Base-by-base conservation (phyloP, 2,113 vertebrate genomes). In the Labeo rohita region DNA sequence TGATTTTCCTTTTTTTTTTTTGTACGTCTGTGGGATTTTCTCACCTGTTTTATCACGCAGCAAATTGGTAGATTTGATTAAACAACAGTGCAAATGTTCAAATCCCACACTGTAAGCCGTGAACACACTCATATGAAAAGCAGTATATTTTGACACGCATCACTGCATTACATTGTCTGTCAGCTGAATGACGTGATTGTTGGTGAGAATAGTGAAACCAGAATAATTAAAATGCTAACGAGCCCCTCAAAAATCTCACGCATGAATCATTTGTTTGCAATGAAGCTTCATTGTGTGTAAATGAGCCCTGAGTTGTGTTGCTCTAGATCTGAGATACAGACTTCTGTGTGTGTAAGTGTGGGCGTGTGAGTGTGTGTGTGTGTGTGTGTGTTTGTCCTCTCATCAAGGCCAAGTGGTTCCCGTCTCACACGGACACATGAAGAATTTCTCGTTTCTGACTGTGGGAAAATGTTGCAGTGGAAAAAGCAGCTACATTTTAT, bases 91-190 rank as follows among this genome's bases (percentile, higher is more conserved):
- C 50, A 52, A 52, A 52, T 12, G 39, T 3, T 2, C 2, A 36
- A 7, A 34, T 66, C n/a, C 21, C 0, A 3, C 68, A n/a, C 39
- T n/a, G 18, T 45, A 73, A 73, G 1, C 43, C 16, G 2, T n/a
- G 16, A 45, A 73, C 39, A 45, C 2, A 6, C 18, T 6, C 70
- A 36, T 7, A 8, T 15, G 28, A 8, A 34, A 6, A 68, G 12
- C 65, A 47, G 70, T 47, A 6, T n/a, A 73, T 73, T 73, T n/a
- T 21, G 70, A 73, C 70, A 73, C 70, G 11, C 70, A 21, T 73
- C 39, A 47, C 70, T 73, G 70, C 39, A 47, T 72, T 72, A 4
- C 34, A 70, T 70, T 70, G 70, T 45, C 18, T 73, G 18, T 47
- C 39, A 47, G 43, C 11, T 23, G 43, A 74, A 74, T 8, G 45